Conservation (phyloP, 2,888 invertebrate genomes). For the Sarcophaga rosellei region DNA sequence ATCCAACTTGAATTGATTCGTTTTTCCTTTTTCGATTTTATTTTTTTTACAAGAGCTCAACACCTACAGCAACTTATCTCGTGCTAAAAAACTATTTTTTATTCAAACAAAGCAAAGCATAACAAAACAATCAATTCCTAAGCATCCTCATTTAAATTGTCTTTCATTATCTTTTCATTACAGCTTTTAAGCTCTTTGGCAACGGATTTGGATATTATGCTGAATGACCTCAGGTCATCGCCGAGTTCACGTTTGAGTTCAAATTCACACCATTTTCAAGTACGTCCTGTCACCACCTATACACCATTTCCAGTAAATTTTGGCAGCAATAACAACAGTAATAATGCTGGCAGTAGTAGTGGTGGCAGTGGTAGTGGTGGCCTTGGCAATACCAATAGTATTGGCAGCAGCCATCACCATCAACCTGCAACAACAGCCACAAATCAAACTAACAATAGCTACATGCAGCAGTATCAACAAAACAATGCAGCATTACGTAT, state of each 20-base stretch:
- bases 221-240: slow-evolving; percentile 90
- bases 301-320: slow-evolving; percentile 64
- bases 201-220: slow-evolving; percentile 92
- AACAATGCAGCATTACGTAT: background rate
- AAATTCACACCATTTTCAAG: slow-evolving; percentile 63
- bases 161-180: slow-evolving; percentile 74
- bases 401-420: background rate
- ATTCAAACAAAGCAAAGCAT: no score
- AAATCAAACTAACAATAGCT: slow-evolving; percentile 70
- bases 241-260: slow-evolving; percentile 78
- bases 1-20: no score
- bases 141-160: no score
- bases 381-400: slow-evolving; percentile 19
- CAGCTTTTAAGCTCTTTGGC: slow-evolving; percentile 92
- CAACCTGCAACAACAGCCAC: slow-evolving; percentile 50
- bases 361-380: slow-evolving; percentile 37
- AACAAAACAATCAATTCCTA: no score
- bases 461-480: slow-evolving; percentile 65
- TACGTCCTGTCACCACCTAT: slow-evolving; percentile 60
- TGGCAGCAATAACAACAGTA: slow-evolving; percentile 44
- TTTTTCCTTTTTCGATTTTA: no score
- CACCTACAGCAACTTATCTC: no score
- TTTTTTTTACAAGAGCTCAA: no score
- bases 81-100: no score
- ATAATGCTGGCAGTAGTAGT: no score